Conservation (phyloP, 2,797 vertebrate genomes). For the Phataginus tetradactyla region DNA sequence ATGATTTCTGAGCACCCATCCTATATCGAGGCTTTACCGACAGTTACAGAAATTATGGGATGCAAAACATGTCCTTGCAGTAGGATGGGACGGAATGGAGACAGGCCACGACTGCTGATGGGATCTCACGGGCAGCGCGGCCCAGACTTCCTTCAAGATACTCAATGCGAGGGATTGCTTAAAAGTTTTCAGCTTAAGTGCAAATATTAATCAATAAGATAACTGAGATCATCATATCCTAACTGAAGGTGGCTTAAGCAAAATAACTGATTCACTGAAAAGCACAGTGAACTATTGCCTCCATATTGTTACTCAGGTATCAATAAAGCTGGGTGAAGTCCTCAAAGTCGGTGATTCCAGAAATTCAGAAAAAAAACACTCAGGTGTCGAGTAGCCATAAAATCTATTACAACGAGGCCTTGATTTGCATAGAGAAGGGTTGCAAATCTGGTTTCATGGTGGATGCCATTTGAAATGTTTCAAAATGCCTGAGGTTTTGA, state of each 20-base stretch:
- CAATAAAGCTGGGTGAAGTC: not conserved
- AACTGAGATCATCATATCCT: not conserved
- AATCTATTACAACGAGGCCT: not conserved
- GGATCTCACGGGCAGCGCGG: accelerated
- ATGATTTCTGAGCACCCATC: not conserved
- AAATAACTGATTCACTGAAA: not conserved
- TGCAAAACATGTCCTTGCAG: not conserved
- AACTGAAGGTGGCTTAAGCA: not conserved
- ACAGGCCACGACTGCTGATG: not conserved
- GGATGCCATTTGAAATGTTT: not conserved
- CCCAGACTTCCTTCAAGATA: not conserved
- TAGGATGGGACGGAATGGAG: no score
- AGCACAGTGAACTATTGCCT: not conserved
- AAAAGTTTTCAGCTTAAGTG: not conserved
- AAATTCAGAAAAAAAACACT: not conserved
- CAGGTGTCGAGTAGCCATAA: not conserved
- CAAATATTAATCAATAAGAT: not conserved
- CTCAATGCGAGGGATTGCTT: not conserved
- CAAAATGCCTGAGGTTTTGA: not conserved
- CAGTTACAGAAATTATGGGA: not conserved
- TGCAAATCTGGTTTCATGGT: accelerated
- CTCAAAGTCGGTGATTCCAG: not conserved
- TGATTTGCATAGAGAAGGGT: not conserved
- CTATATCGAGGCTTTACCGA: not conserved
- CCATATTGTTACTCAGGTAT: not conserved